These are phyloP conservation scores for Drosophila fungiperda DNA, from an alignment of 2,888 invertebrate genomes.

Conservation along the genomic window DNA sequence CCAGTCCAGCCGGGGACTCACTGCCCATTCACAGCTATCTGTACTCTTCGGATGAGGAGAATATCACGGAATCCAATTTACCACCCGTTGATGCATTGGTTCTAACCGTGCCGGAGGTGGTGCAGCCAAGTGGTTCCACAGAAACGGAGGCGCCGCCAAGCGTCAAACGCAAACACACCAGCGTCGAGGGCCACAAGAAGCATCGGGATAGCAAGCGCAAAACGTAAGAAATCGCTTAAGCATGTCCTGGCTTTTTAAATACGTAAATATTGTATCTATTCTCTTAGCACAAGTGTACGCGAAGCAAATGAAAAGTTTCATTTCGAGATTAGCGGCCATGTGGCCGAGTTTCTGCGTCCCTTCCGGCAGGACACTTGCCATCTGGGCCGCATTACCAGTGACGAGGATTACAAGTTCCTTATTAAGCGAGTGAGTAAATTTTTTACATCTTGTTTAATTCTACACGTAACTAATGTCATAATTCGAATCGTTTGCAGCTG, in stretches of 20 bases:
- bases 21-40: slow-evolving; percentile 64
- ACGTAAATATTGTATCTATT: background rate
- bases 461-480: background rate
- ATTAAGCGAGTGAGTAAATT: slow-evolving; percentile 57
- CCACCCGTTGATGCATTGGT: slow-evolving; percentile 3
- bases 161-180: slow-evolving; percentile 53
- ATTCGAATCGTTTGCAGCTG: slow-evolving; percentile 30
- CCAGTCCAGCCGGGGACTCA: slow-evolving; percentile 22
- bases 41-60: slow-evolving; percentile 56
- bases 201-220: slow-evolving; percentile 43
- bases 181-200: slow-evolving; percentile 40
- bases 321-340: slow-evolving; percentile 66
- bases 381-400: slow-evolving; percentile 93
- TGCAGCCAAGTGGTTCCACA: background rate
- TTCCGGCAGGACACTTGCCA: slow-evolving; percentile 94
- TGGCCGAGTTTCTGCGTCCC: slow-evolving; percentile 85
- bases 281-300: slow-evolving; percentile 39
- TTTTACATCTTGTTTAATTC: background rate
- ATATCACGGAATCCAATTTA: slow-evolving; percentile 6
- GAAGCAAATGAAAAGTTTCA: slow-evolving; percentile 64
- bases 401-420: slow-evolving; percentile 89
- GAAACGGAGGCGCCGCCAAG: slow-evolving; percentile 13
- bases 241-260: background rate
- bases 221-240: slow-evolving; percentile 6
- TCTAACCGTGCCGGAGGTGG: slow-evolving; percentile 12